Evolutionary conservation across 2,888 invertebrate genomes (phyloP), one percentile per base, ranked within the genome.

Genomic region (Trachelus stipa): DNA sequence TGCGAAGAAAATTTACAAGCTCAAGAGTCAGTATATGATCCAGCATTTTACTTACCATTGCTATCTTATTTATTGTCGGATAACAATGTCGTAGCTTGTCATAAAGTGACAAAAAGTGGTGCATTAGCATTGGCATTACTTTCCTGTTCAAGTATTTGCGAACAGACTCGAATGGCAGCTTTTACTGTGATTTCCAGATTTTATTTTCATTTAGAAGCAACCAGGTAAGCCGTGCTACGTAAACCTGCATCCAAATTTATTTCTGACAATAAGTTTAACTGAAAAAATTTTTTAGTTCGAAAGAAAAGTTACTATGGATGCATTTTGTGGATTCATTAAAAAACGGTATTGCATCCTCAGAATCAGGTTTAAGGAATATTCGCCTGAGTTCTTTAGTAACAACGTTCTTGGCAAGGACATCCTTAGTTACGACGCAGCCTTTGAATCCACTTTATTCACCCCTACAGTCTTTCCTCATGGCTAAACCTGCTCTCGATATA

Each of bases 11-110:
- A 73, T 74, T 69, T 87, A 74, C 71, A 82, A 56, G 73, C 79
- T 73, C 87, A 87, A 76, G 89, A 92, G 73, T 91, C 92, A 4
- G 92, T 96, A 76, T 98, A 98, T 86, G 98, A 98, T 92, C 96
- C 98, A 1, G 93, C 95, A 35, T 98, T 97, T 89, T 92, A 97
- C 83, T 92, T 98, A 77, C 96, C 97, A 0, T 90, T 97, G 12
- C 93, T 98, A 89, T 94, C 94, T 81, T 94, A 95, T 87, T 91
- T 97, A 73, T 92, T 97, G 81, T 94, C 95, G 0, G 95, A 96
- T 6, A 96, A 96, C 83, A 95, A 95, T 71, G 93, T 94, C 75
- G 94, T 97, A 1, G 94, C 95, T 31, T 95, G 95, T 79, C 94
- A 95, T 85, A 94, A 94, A 90, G 93, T 97, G 81, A 93, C 95